phyloP scores from a whole-genome alignment of 2,797 vertebrate species.

The Characodon lateralis region DNA sequence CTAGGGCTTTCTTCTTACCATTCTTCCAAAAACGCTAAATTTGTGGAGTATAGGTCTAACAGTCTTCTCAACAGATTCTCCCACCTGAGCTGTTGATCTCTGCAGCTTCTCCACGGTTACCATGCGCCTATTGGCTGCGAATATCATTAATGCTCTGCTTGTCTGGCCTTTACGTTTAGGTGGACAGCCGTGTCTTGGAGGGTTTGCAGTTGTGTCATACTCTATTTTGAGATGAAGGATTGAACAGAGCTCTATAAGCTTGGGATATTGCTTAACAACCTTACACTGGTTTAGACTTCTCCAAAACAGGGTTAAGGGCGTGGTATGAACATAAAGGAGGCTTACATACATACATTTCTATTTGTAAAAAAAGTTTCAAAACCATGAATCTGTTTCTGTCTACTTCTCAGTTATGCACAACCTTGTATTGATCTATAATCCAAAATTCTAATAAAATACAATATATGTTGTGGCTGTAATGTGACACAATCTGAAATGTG shows the following conservation, averaged over 20 bases:
- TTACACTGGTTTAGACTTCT: background rate
- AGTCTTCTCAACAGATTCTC: background rate
- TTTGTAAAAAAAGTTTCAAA: background rate
- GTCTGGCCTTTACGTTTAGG: background rate
- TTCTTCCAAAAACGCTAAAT: background rate
- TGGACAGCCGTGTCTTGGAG: background rate
- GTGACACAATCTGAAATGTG: background rate
- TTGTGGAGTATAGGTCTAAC: background rate
- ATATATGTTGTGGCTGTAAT: background rate
- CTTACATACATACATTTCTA: background rate
- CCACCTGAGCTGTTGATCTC: background rate
- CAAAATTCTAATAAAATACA: background rate
- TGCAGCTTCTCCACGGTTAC: background rate
- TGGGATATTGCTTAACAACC: background rate
- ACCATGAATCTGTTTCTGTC: background rate
- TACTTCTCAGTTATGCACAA: background rate
- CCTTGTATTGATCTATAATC: background rate
- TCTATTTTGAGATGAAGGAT: background rate
- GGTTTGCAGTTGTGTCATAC: background rate
- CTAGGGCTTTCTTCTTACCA: background rate
- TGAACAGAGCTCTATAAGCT: background rate
- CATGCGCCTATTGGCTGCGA: background rate
- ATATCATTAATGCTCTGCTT: background rate
- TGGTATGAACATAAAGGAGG: background rate
- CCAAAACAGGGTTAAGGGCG: background rate